These are phyloP conservation scores for Lasiommata megera DNA, from an alignment of 2,888 invertebrate genomes.

Conservation along the genomic window DNA sequence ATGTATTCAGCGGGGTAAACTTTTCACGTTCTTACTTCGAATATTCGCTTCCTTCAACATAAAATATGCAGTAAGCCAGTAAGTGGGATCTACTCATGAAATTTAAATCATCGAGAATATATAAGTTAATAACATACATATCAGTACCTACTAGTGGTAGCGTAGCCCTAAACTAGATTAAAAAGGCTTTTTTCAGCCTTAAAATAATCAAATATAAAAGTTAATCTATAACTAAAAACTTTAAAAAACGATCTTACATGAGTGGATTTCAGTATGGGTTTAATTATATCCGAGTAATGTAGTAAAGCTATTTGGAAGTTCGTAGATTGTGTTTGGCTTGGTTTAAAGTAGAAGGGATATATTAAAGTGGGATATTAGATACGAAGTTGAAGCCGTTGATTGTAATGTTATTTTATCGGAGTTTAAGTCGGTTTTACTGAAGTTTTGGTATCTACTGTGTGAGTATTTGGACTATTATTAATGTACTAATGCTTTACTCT, in stretches of 20 bases:
- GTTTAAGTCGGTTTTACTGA: background rate
- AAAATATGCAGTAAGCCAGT: constrained; percentile 12
- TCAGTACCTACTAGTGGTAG: too few relatives aligned
- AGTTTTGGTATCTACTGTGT: background rate
- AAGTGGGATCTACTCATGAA: constrained; percentile 7
- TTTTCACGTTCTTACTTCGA: constrained; percentile 14
- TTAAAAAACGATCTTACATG: background rate
- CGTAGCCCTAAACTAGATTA: too few relatives aligned
- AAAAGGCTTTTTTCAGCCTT: too few relatives aligned
- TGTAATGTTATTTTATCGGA: constrained; percentile 6
- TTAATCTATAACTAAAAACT: too few relatives aligned
- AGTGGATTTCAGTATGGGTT: background rate
- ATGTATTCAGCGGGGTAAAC: constrained; percentile 8
- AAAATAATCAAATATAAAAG: too few relatives aligned
- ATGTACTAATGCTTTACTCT: too few relatives aligned
- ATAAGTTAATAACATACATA: background rate
- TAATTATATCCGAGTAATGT: constrained; percentile 4
- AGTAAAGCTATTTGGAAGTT: constrained; percentile 7
- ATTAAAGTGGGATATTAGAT: constrained; percentile 8
- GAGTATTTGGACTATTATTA: too few relatives aligned
- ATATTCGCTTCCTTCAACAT: constrained; percentile 13
- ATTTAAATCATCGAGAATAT: background rate
- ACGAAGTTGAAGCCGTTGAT: constrained; percentile 1
- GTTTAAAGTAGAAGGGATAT: constrained; percentile 2
- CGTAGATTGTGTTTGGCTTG: background rate